Conservation (phyloP, 2,113 vertebrate genomes). For the Toxostoma redivivum region DNA sequence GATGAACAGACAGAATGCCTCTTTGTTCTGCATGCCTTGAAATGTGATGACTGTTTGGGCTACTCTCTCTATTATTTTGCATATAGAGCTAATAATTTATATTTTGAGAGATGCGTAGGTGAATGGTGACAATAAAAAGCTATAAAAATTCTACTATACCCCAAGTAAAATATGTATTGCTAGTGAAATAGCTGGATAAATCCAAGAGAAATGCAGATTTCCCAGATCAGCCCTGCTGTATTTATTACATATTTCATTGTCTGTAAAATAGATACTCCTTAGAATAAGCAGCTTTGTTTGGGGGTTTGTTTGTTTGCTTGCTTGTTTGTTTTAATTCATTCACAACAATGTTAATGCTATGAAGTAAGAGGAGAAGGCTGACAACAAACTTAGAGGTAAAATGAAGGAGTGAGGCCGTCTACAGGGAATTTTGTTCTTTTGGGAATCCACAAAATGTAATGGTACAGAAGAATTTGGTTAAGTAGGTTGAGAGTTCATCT, state of each 20-base stretch:
- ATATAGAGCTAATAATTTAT: background rate
- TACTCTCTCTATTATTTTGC: background rate
- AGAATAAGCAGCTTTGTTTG: background rate
- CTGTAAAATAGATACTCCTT: background rate
- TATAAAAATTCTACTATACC: background rate
- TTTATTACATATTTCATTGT: background rate
- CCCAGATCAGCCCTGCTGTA: background rate
- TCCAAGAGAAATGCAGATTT: background rate
- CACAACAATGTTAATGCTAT: background rate
- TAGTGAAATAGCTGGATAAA: background rate
- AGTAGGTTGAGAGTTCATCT: background rate
- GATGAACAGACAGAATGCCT: background rate
- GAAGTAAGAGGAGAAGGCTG: background rate
- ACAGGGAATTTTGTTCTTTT: background rate
- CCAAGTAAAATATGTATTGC: background rate
- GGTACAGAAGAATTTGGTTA: background rate
- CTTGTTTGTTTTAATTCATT: background rate
- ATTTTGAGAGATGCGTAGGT: background rate
- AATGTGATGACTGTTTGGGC: background rate
- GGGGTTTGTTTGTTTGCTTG: background rate
- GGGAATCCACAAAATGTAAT: background rate
- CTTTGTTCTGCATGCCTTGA: background rate
- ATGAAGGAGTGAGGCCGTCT: background rate
- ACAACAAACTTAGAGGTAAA: background rate
- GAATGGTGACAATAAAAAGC: background rate